phyloP scores from a whole-genome alignment of 2,113 vertebrate genomes.

The Grantiella picta region DNA sequence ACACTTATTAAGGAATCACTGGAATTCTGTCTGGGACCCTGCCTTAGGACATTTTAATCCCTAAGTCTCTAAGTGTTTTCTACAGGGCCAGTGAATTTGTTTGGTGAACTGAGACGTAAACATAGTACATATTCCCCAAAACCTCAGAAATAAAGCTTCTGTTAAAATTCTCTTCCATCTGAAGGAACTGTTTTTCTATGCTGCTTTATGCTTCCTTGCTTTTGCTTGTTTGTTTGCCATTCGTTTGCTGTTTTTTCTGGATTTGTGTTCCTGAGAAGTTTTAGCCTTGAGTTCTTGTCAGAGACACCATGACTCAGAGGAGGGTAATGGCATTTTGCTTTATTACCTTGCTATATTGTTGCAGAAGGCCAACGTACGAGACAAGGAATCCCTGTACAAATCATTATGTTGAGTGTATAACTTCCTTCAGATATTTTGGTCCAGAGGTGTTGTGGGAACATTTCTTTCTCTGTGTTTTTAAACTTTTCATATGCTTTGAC shows the following conservation, averaged over 20 bases:
- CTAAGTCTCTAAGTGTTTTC: not conserved
- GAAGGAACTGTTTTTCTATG: not conserved
- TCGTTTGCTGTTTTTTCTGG: not conserved
- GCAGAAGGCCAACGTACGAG: not conserved
- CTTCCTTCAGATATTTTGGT: not conserved
- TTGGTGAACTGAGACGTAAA: not conserved
- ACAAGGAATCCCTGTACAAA: not conserved
- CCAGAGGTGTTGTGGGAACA: not conserved
- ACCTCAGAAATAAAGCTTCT: not conserved
- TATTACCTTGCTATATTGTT: not conserved
- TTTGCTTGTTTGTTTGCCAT: too few species aligned
- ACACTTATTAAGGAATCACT: not conserved
- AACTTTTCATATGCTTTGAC: not conserved
- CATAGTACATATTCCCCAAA: not conserved
- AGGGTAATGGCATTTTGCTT: not conserved
- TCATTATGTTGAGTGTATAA: rapidly evolving
- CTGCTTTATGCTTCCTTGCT: not conserved
- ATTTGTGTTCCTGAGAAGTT: not conserved
- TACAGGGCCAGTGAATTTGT: not conserved
- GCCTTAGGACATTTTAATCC: not conserved
- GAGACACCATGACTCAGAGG: not conserved
- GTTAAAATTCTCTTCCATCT: not conserved
- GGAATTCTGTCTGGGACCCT: not conserved
- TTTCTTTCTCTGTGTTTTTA: not conserved
- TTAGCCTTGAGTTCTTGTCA: not conserved